phyloP scores from a whole-genome alignment of 1,140 invertebrate species.

The Myzus persicae region DNA sequence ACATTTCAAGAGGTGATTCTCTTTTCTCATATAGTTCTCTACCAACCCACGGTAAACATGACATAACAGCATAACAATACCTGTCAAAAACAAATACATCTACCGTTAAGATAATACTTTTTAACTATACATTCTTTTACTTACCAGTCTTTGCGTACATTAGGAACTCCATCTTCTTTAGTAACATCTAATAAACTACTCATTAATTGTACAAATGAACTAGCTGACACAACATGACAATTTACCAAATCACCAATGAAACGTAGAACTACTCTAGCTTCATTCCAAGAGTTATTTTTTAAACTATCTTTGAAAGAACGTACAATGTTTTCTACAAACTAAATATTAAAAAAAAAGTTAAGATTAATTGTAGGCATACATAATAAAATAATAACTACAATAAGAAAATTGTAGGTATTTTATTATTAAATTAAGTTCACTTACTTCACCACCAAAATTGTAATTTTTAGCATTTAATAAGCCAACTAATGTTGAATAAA shows the following conservation, averaged over 20 bases:
- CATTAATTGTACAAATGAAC: constrained; percentile 88
- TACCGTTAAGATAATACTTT: not conserved
- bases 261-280: constrained; percentile 85
- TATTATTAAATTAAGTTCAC: constrained; percentile 54
- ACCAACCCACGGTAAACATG: constrained; percentile 94
- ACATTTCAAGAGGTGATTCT: constrained; percentile 89
- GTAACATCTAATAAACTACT: constrained; percentile 95
- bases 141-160: constrained; percentile 92
- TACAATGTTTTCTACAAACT: constrained; percentile 94
- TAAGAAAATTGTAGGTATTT: too few relatives aligned
- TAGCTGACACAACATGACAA: constrained; percentile 93
- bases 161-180: constrained; percentile 90
- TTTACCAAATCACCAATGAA: constrained; percentile 97
- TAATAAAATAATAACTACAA: too few relatives aligned
- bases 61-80: constrained; percentile 83
- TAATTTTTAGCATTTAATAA: constrained; percentile 97
- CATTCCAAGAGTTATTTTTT: constrained; percentile 90
- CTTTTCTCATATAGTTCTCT: constrained; percentile 96
- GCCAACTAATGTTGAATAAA: constrained; percentile 95
- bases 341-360: constrained; percentile 57
- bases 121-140: constrained; percentile 66
- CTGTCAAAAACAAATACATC: constrained; percentile 17
- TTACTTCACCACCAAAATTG: constrained; percentile 93
- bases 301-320: constrained; percentile 92
- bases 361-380: not conserved